Evolutionary conservation across 2,888 invertebrate species (phyloP).

Genomic region (Caenorhabditis doughertyi): DNA sequence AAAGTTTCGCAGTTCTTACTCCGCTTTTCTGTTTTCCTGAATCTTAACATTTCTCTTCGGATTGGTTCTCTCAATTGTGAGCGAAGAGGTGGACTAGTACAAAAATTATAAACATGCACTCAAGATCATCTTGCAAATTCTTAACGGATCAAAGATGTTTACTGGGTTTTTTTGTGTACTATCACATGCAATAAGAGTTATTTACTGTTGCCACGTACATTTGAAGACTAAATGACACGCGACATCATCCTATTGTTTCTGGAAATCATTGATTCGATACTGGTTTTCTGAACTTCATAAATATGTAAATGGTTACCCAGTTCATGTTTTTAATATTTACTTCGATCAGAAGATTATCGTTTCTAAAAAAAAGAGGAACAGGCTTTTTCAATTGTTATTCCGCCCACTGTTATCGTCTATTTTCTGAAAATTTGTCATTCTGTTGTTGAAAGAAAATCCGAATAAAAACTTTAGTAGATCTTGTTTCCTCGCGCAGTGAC

Average conservation of each 20-base stretch:
- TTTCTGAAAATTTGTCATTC: conserved; percentile 18
- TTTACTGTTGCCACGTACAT: too few species aligned
- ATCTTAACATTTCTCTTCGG: too few species aligned
- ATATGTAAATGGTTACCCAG: not conserved
- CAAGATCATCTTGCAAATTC: not conserved
- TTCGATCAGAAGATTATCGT: not conserved
- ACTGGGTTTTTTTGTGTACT: not conserved
- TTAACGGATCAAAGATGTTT: not conserved
- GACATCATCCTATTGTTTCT: too few species aligned
- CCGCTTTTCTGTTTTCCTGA: too few species aligned
- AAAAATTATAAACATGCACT: not conserved
- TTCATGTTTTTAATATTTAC: not conserved
- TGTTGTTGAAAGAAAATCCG: not conserved
- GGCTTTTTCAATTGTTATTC: not conserved
- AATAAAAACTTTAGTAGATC: conserved; percentile 21
- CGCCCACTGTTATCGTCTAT: not conserved
- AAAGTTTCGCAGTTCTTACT: too few species aligned
- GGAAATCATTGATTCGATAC: too few species aligned
- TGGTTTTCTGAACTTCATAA: not conserved
- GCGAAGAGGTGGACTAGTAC: too few species aligned
- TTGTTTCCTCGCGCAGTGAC: conserved; percentile 2
- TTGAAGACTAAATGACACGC: too few species aligned
- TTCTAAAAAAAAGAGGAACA: not conserved
- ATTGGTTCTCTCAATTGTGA: too few species aligned
- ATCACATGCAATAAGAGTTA: too few species aligned